Base-by-base conservation (phyloP, 2,888 invertebrate species). In the Drosophila parthenogenetica region DNA sequence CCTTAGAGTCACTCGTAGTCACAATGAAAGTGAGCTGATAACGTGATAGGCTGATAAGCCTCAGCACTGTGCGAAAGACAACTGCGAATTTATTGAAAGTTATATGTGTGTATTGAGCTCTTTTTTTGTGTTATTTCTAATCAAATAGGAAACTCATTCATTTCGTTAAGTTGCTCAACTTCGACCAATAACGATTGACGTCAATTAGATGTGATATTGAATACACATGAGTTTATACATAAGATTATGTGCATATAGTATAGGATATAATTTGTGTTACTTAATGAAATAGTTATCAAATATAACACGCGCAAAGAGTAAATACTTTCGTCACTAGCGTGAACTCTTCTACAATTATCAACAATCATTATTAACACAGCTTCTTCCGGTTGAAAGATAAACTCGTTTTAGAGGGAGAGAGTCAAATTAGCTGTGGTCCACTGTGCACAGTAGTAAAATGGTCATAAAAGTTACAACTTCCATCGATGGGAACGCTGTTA, bases 81-180 rank as follows among this genome's bases (percentile, higher is more conserved):
- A 48, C 57, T 62, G 71, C 57, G 53, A 45, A 62, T 62, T 70
- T 35, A 59, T 54, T 63, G 76, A 69, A 58, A 75, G 57, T 69
- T 57, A 14, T 22, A 5, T 17, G 16, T 54, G 2, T 51, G 22
- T 58, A 35, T 17, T 42, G 17, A 19, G 13, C 17, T 13, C 35
- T 17, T 5, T 25, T 5, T 14, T 29, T 19, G 17, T 13, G 50
- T 37, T 45, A 39, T 40, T 22, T n/a, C 71, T 75, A 58, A 75
- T 76, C 71, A 63, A 63, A 13, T 73, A 70, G 76, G 71, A 75
- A 73, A 73, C 57, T 75, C 57, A 58, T 75, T 70, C 76, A 72
- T 45, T 72, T 70, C 25, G 32, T 42, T 35, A 17, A 54, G 14
- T 62, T 62, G 43, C 35, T 54, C 37, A 70, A 70, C 57, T n/a